Evolutionary conservation across 2,797 vertebrate species (phyloP), one percentile per base, ranked within the genome.

Genomic region (Margarornis squamiger): DNA sequence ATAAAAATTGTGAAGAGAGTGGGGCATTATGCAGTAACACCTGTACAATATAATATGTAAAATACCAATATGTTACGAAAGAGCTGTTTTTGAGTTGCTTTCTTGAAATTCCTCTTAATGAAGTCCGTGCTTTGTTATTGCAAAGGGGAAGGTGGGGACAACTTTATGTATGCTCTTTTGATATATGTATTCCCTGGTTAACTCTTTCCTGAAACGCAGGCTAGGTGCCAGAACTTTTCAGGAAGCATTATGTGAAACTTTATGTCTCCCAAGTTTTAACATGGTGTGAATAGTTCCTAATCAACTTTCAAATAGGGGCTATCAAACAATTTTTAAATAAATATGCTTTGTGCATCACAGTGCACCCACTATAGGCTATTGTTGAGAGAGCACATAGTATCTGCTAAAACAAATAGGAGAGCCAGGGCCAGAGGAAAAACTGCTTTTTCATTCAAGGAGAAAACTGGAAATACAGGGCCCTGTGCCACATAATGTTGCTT

Each of bases 121-220:
- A 92, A 81, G 21, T 46, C 86, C 92, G 58, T 87, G 41, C 39
- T 95, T 88, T 89, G n/a, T 93, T 75, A 83, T 29, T 81, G 75
- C 38, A 75, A 46, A 80, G 46, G 30, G 38, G 74, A 57, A 90
- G 59, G 27, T 74, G 49, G 75, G 63, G 85, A 91, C 71, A 82
- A 43, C 41, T 75, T 91, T 57, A 71, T 58, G 52, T 19, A 46
- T 41, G 27, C 52, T 88, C 57, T 90, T 83, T 82, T 5, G 11
- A 39, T 92, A 38, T 23, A 27, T 62, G 27, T 68, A 72, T 90
- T 81, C 38, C 70, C 49, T 54, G 30, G 20, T 85, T 94, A 95
- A 93, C 90, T 90, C 91, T 61, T 91, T 91, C 72, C 74, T 86
- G 75, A 90, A 88, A 70, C 30, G 17, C n/a, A 34, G 55, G 34